phyloP scores from a whole-genome alignment of 2,113 vertebrate genomes.

The rabbit (Oryctolagus cuniculus) region mOryCun1.1 NC_091432.1:115250501-115251000 shows the following conservation, averaged over 20 bases:
- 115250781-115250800: neutral
- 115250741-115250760: neutral
- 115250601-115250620: neutral
- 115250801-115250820: neutral
- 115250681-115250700: neutral
- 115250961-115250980: neutral
- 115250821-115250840: neutral
- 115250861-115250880: neutral
- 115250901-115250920: neutral
- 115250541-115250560: too few relatives aligned
- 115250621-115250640: neutral
- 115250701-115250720: neutral
- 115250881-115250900: neutral
- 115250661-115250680: neutral
- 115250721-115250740: neutral
- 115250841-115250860: neutral
- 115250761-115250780: neutral
- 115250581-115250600: neutral
- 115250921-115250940: neutral
- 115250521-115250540: rapidly evolving
- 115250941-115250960: neutral
- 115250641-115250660: neutral
- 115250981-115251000: neutral
- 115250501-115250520: neutral
- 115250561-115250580: neutral